A percentile compares a stretch with the other conserved stretches of the same genome.
Conservation (phyloP, 1,140 invertebrate genomes). For the Pseudomyrmex dendroicus region DNA sequence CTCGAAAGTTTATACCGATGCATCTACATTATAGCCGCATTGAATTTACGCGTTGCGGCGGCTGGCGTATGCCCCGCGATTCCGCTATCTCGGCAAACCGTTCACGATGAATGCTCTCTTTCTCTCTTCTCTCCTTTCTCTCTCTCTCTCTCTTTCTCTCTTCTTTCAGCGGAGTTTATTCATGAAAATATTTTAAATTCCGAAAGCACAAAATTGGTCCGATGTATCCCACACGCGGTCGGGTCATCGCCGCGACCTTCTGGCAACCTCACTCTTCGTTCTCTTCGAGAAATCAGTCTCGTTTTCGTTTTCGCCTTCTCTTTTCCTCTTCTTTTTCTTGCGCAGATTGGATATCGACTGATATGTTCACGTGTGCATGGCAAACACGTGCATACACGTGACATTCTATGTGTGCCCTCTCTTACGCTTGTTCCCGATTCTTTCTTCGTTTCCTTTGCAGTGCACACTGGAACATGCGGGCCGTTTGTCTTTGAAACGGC, state of each 20-base stretch:
- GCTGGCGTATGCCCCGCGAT: slow-evolving; percentile 30
- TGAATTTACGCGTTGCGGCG: slow-evolving; percentile 65
- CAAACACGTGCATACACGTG: background rate
- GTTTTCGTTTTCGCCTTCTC: background rate
- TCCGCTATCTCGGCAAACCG: slow-evolving; percentile 11
- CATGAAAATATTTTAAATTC: slow-evolving; percentile 78
- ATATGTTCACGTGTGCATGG: background rate
- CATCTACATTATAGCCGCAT: slow-evolving; percentile 62
- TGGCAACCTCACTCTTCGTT: slow-evolving; percentile 5
- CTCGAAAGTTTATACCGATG: slow-evolving; percentile 20
- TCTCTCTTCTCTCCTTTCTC: background rate
- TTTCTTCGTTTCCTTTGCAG: slow-evolving; percentile 19
- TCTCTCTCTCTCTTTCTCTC: slow-evolving; percentile 20
- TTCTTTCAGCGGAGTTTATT: slow-evolving; percentile 67
- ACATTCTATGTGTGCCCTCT: background rate
- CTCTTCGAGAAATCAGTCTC: slow-evolving; percentile 8
- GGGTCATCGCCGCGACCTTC: background rate
- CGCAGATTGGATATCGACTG: slow-evolving; percentile 62
- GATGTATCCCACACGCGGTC: slow-evolving; percentile 50
- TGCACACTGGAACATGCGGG: slow-evolving; percentile 7
- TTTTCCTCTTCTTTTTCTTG: background rate
- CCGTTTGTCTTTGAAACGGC: slow-evolving; percentile 58
- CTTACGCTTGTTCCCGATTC: slow-evolving; percentile 5
- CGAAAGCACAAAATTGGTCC: slow-evolving; percentile 69
- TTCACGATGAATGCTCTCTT: background rate